Evolutionary conservation across 2,797 vertebrate species (phyloP).

Genomic region (Denticeps clupeoides): DNA sequence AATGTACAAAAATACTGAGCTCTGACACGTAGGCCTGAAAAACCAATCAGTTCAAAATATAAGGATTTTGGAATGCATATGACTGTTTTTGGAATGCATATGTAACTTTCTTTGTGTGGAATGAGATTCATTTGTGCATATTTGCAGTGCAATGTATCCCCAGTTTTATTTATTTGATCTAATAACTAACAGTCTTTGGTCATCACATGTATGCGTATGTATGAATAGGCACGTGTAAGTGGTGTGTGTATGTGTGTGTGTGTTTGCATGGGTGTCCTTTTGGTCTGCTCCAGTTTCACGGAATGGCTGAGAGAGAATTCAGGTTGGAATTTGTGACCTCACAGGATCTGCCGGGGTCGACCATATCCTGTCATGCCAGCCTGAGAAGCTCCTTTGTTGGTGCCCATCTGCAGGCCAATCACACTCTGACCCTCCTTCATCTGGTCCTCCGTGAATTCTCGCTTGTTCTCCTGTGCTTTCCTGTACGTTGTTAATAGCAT

Average conservation of each 20-base stretch:
- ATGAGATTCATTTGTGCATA: too few relatives aligned
- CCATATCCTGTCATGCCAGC: slow-evolving; percentile 90
- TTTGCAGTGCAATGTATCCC: too few relatives aligned
- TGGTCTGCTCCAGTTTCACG: slow-evolving; percentile 22
- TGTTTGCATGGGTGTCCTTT: slow-evolving; percentile 9
- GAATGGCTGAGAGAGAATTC: slow-evolving; percentile 18
- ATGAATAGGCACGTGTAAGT: slow-evolving; percentile 15
- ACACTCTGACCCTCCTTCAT: slow-evolving; percentile 81
- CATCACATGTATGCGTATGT: slow-evolving; percentile 2
- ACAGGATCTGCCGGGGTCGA: slow-evolving; percentile 81
- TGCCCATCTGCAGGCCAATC: slow-evolving; percentile 95
- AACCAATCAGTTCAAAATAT: too few relatives aligned
- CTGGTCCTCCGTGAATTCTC: slow-evolving; percentile 84
- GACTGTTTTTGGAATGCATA: not conserved
- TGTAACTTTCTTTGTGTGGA: slow-evolving; percentile 2
- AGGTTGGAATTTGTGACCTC: slow-evolving; percentile 33
- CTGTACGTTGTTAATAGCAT: slow-evolving; percentile 41
- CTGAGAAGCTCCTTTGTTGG: slow-evolving; percentile 85
- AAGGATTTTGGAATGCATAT: not conserved
- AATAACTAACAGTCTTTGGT: not conserved
- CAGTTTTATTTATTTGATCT: not conserved
- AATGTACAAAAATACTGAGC: slow-evolving; percentile 22
- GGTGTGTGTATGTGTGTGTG: slow-evolving; percentile 15
- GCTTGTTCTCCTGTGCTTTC: slow-evolving; percentile 86
- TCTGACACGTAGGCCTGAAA: too few relatives aligned